Conservation (phyloP, 2,797 vertebrate species). For the Odontamblyopus lacepedii region DNA sequence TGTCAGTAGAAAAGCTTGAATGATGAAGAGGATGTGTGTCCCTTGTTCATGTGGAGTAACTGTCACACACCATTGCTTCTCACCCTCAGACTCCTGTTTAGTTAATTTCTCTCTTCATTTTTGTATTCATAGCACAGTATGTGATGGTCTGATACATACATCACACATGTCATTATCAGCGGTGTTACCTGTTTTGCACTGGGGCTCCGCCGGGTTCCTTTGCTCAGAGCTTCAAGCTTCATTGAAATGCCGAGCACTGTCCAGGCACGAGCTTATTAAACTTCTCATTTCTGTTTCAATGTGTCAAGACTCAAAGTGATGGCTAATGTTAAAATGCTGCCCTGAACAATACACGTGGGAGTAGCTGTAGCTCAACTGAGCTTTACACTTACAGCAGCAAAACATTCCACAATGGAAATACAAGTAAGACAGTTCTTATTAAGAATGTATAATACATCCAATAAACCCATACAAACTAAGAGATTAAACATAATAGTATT, state of each 20-base stretch:
- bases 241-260: conserved; percentile 16
- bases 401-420: conserved; percentile 2
- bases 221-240: conserved; percentile 45
- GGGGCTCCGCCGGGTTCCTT: background rate
- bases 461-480: background rate
- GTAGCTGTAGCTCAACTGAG: too few relatives aligned
- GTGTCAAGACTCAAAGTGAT: conserved; percentile 7
- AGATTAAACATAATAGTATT: too few relatives aligned
- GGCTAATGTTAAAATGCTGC: background rate
- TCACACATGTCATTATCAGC: conserved; percentile 30
- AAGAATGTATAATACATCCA: background rate
- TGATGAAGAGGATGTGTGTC: background rate
- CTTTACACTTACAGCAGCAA: background rate
- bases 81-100: conserved; percentile 13
- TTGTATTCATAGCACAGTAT: conserved; percentile 27
- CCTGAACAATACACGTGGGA: background rate
- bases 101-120: conserved; percentile 4
- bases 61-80: background rate
- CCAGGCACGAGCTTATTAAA: conserved; percentile 16
- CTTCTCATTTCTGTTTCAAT: conserved; percentile 8
- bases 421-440: background rate
- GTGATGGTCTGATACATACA: conserved; percentile 23
- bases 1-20: conserved; percentile 1
- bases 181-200: conserved; percentile 29
- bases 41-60: background rate